Conservation (phyloP, 1,140 invertebrate species). For the Neodiprion pinetum region DNA sequence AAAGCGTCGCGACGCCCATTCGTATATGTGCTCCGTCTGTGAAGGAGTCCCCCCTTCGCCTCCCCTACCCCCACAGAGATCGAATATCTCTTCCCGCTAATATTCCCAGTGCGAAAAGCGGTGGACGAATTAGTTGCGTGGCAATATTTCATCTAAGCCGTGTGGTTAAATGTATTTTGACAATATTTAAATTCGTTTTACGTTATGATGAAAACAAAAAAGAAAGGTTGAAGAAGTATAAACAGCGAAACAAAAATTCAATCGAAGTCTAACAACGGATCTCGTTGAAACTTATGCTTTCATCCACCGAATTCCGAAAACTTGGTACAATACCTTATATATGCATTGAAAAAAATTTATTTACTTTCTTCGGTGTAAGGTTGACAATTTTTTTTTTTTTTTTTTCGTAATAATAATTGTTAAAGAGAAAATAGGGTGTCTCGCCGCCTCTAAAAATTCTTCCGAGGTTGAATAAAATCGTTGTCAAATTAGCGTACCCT, state of each 20-base stretch:
- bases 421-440: neutral
- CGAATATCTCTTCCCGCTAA: neutral
- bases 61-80: neutral
- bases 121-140: neutral
- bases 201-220: neutral
- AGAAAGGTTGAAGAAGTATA: neutral
- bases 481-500: neutral
- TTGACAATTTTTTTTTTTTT: slow-evolving; percentile 2
- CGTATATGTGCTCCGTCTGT: no score
- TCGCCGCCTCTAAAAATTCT: neutral
- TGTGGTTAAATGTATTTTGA: neutral
- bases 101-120: neutral
- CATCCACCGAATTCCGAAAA: no score
- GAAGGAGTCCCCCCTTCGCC: no score
- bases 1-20: no score
- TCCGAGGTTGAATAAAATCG: neutral
- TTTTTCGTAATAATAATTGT: neutral
- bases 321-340: no score
- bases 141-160: neutral
- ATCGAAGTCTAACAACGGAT: neutral
- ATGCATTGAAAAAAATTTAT: no score
- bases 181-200: neutral
- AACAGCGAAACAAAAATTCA: neutral
- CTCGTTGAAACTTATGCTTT: no score
- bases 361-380: neutral